Conservation (phyloP, 2,113 vertebrate genomes). For the Malurus melanocephalus region DNA sequence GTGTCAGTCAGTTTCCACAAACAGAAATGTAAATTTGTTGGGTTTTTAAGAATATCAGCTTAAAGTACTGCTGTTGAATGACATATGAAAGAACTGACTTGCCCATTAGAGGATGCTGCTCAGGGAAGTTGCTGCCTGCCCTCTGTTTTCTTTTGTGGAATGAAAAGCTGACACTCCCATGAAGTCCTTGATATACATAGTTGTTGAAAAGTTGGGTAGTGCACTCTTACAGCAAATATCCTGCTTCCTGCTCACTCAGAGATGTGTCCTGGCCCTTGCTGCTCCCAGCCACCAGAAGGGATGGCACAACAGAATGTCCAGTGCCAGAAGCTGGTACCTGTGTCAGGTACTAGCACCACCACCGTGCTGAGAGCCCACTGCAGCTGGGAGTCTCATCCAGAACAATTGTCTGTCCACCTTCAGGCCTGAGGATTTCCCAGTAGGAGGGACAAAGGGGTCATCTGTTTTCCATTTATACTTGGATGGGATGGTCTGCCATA, state of each 20-base stretch:
- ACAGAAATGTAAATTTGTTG: neutral
- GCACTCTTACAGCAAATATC: fast-evolving
- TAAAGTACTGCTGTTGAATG: neutral
- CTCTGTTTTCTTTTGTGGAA: neutral
- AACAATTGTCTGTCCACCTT: neutral
- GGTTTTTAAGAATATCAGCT: neutral
- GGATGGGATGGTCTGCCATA: neutral
- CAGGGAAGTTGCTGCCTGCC: neutral
- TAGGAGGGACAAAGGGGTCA: neutral
- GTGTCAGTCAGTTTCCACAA: neutral
- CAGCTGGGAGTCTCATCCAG: neutral
- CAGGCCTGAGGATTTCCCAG: neutral
- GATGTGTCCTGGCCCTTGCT: neutral
- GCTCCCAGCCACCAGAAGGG: neutral
- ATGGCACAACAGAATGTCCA: neutral
- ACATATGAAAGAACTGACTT: neutral
- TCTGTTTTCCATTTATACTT: neutral
- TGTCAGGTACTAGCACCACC: neutral
- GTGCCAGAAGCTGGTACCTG: neutral
- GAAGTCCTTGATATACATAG: neutral
- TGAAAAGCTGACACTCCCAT: neutral
- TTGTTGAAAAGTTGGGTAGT: neutral
- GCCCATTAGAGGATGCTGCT: neutral
- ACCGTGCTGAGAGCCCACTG: fast-evolving
- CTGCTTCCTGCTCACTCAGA: neutral